A percentile compares a stretch with the other conserved stretches of the same genome.
Conservation (phyloP, 1,140 invertebrate genomes). For the Bombus ignitus region DNA sequence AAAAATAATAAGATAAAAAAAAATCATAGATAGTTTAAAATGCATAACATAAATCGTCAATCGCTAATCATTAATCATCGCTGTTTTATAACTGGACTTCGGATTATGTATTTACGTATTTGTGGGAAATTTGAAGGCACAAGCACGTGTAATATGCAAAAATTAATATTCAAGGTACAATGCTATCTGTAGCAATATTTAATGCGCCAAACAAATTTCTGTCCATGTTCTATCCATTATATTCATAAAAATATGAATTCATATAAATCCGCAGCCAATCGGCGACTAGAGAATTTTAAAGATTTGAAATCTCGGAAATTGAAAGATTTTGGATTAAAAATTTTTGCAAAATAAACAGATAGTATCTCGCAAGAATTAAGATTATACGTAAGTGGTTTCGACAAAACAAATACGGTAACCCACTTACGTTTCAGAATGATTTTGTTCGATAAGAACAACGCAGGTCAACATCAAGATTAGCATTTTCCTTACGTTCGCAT, state of each 20-base stretch:
- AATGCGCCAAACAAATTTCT: neutral
- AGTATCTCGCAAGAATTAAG: neutral
- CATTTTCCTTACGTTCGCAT: slow-evolving; percentile 75
- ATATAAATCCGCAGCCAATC: neutral
- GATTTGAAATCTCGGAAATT: neutral
- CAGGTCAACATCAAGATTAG: slow-evolving; percentile 61
- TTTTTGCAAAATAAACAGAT: too few relatives aligned
- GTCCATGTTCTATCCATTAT: neutral
- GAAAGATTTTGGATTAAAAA: neutral
- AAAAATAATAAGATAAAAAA: neutral
- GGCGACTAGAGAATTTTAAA: neutral
- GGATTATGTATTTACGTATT: too few relatives aligned
- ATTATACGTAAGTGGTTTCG: neutral
- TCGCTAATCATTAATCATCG: too few relatives aligned
- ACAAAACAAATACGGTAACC: neutral
- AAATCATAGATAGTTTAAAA: neutral
- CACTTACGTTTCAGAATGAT: neutral
- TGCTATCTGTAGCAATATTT: too few relatives aligned
- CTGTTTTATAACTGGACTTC: too few relatives aligned
- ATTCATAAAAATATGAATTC: neutral
- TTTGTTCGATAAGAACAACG: neutral
- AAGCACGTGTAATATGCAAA: too few relatives aligned
- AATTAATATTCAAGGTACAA: too few relatives aligned
- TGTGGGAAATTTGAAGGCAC: too few relatives aligned
- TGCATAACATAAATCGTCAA: too few relatives aligned